These are phyloP conservation scores for Thrips palmi DNA, from an alignment of 1,140 invertebrate species.

Conservation along the genomic window DNA sequence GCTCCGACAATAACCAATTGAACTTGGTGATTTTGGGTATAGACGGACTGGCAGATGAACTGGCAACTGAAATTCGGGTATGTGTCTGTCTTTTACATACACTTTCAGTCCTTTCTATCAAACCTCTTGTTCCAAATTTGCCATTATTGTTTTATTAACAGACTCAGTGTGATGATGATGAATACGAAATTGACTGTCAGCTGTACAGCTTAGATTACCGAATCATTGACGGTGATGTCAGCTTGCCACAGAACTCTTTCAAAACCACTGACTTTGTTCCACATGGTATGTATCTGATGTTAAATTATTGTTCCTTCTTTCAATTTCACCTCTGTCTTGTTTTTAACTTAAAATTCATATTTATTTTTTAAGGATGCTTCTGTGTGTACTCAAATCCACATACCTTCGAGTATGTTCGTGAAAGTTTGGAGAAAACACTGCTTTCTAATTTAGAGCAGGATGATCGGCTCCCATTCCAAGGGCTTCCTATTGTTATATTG, in stretches of 20 bases:
- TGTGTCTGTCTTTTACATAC: slow-evolving; percentile 16
- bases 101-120: slow-evolving; percentile 1
- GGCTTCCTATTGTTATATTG: slow-evolving; percentile 75
- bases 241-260: slow-evolving; percentile 56
- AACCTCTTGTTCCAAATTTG: slow-evolving; percentile 7
- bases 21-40: slow-evolving; percentile 57
- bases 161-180: slow-evolving; percentile 55
- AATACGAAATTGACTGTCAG: slow-evolving; percentile 66
- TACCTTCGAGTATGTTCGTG: slow-evolving; percentile 79
- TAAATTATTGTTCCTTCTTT: not conserved
- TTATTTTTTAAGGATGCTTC: slow-evolving; percentile 45
- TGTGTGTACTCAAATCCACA: slow-evolving; percentile 82
- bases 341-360: slow-evolving; percentile 6
- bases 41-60: slow-evolving; percentile 56
- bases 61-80: slow-evolving; percentile 57
- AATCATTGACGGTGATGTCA: slow-evolving; percentile 71
- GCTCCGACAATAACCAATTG: slow-evolving; percentile 46
- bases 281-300: slow-evolving; percentile 33
- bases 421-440: slow-evolving; percentile 79
- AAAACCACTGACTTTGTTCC: slow-evolving; percentile 56
- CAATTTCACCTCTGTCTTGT: slow-evolving; percentile 9
- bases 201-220: slow-evolving; percentile 69
- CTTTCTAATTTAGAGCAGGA: slow-evolving; percentile 80
- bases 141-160: slow-evolving; percentile 20
- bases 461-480: slow-evolving; percentile 67